Evolutionary conservation across 2,888 invertebrate species (phyloP), one percentile per base, ranked within the genome.

Genomic region (Allophyes oxyacanthae): DNA sequence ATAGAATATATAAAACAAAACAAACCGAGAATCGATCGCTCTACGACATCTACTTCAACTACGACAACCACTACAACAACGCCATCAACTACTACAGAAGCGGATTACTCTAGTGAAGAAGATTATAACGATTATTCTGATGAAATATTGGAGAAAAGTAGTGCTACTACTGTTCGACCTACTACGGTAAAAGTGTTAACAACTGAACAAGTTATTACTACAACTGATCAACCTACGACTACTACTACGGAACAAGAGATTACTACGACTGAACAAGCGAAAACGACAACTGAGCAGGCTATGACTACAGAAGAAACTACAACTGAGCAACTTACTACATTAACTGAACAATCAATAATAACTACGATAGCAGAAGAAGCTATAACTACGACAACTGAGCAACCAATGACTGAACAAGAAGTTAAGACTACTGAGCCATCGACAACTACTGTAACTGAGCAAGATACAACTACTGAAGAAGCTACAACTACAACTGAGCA

Each of bases 1-100:
- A 79, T 90, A 4, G 75, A 80, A 13, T 63, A 79, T 9, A 81
- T 88, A n/a, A 83, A 66, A 77, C 72, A 60, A 14, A 72, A 75
- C 48, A 75, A 57, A 40, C 83, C 56, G 15, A 77, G 70, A 54
- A 44, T 68, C 59, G 32, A 74, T n/a, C 49, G 45, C 55, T 5
- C 45, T 0, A 65, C 75, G 1, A 66, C 75, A 0, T 55, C 63
- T 0, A 51, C 75, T 1, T 51, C 59, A 6, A 57, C 61, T 11
- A 30, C 45, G n/a, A 50, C 51, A 25, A 2, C 46, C 8, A 37
- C 33, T 34, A 34, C 32, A 20, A 53, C 58, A 7, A 41, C 54
- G 14, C 11, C 33, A 15, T 40, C 41, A n/a, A 1, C 45, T 13
- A 36, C 28, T 25, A 37, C 15, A 11, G 33, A 33, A 6, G 14